Evolutionary conservation across 37 sponge, comb jelly and placozoan species (phyloP), one percentile per base, ranked within the genome.

Genomic region (Tethya wilhelma): DNA sequence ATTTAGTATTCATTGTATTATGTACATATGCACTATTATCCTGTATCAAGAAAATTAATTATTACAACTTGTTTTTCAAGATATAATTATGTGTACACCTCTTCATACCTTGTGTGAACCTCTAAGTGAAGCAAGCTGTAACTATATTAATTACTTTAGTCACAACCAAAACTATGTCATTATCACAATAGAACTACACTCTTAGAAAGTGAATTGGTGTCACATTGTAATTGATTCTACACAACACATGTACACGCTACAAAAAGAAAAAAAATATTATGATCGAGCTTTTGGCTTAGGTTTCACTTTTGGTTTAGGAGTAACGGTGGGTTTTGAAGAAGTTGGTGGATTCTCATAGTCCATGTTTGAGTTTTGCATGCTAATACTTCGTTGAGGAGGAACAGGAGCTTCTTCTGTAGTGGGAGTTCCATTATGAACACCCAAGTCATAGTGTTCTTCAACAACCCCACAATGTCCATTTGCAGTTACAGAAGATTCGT

Each of bases 291-390:
- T 78, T 5, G 44, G 64, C 39, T 62, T 76, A 0, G 64, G 77
- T 36, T 40, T 76, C 0, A 56, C 31, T 67, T 66, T 78, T 28
- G 79, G 79, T 64, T 60, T 59, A 40, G 78, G 45, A 29, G 67
- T 53, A 0, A 36, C 9, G 1, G 49, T 4, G 1, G 79, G 79
- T 75, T 59, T 75, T 30, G 17, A n/a, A 9, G 59, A 14, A n/a
- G 33, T 65, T 65, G 37, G 37, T 31, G 37, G 31, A 4, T 30
- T 9, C 38, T 30, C 14, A 49, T 9, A 14, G 14, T n/a, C n/a
- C n/a, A n/a, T n/a, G n/a, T n/a, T n/a, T n/a, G n/a, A n/a, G 8
- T 7, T 26, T 58, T 26, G 23, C 59, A 58, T 58, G 9, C 59
- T 58, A 28, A 2, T 7, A 2, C 9, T 26, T 26, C 59, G 4